Evolutionary conservation across 92 coral and sea anemone genomes (phyloP), one percentile per base, ranked within the genome.

Genomic region (Siderastrea siderea): DNA sequence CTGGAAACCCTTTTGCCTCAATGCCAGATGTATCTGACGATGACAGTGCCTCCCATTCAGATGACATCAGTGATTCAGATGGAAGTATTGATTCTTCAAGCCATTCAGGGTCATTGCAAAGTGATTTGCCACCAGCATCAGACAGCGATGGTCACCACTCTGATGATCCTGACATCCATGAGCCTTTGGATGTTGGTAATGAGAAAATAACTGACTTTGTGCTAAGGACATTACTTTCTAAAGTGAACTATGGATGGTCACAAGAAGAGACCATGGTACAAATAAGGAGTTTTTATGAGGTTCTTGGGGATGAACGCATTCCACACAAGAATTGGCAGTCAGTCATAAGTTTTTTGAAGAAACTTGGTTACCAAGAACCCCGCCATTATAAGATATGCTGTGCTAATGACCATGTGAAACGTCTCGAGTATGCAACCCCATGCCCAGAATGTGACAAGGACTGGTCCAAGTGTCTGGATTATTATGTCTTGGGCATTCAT

Each of bases 361-460:
- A 43, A 52, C 74, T 91, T 14, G 94, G 96, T 0, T 94, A 90
- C 58, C 87, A 87, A 62, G 74, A 78, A 19, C 86, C 92, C 17
- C 68, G 78, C 51, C 90, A 83, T 65, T 93, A 67, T 80, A 91
- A 91, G 75, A 65, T 93, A 3, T 93, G 94, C 62, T 93, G 94
- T 88, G 84, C 65, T 5, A 70, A 62, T 52, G 79, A 91, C 53
- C 97, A 94, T 83, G 80, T 89, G 11, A 91, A 84, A 12, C 61
- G 86, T 2, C 84, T 94, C 51, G 91, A 85, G 54, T 48, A 60
- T 68, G 77, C 68, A 1, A 71, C 44, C n/a, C 63, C 76, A 6
- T 94, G 94, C 62, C 89, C 89, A 8, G 78, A 88, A 7, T 91
- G 97, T 86, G 93, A 85, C 1, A 89, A 78, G 57, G 75, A 77